Conservation (phyloP, 1,140 invertebrate species). For the Atta cephalotes region DNA sequence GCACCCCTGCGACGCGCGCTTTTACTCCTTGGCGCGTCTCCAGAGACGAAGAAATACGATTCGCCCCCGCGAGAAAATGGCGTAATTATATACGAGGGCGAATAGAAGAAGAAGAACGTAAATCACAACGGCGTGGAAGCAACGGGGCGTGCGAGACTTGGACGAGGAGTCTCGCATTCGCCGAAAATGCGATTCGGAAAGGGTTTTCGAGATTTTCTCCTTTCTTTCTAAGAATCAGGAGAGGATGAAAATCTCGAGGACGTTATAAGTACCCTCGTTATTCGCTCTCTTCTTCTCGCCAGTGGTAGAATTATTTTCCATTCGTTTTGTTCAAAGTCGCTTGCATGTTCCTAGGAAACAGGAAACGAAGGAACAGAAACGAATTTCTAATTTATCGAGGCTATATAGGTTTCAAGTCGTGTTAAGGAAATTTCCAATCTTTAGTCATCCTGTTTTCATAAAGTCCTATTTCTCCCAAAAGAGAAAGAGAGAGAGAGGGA, state of each 20-base stretch:
- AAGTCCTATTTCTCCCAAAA: background rate
- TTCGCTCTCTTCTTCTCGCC: background rate
- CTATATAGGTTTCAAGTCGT: background rate
- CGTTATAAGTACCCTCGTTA: background rate
- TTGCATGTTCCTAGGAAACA: background rate
- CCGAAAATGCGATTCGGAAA: slow-evolving; percentile 24
- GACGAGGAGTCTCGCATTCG: slow-evolving; percentile 26
- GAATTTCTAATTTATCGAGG: slow-evolving; percentile 11
- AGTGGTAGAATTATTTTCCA: background rate
- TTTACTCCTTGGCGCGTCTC: slow-evolving; percentile 75
- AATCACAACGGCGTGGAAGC: slow-evolving; percentile 67
- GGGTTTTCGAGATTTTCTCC: slow-evolving; percentile 6
- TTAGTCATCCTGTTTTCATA: slow-evolving; percentile 33
- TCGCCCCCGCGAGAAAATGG: slow-evolving; percentile 73
- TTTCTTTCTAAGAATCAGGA: background rate
- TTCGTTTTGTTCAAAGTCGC: slow-evolving; percentile 19
- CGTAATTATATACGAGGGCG: slow-evolving; percentile 75
- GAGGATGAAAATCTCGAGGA: slow-evolving; percentile 8
- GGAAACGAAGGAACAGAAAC: slow-evolving; percentile 33
- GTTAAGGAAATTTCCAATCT: background rate
- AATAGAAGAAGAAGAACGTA: slow-evolving; percentile 65
- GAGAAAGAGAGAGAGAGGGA: background rate
- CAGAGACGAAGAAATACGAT: slow-evolving; percentile 76
- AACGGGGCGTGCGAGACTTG: slow-evolving; percentile 33
- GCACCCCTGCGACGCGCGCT: slow-evolving; percentile 69